Evolutionary conservation across 2,888 invertebrate genomes (phyloP).

Genomic region (Ypsolopha scabrella): DNA sequence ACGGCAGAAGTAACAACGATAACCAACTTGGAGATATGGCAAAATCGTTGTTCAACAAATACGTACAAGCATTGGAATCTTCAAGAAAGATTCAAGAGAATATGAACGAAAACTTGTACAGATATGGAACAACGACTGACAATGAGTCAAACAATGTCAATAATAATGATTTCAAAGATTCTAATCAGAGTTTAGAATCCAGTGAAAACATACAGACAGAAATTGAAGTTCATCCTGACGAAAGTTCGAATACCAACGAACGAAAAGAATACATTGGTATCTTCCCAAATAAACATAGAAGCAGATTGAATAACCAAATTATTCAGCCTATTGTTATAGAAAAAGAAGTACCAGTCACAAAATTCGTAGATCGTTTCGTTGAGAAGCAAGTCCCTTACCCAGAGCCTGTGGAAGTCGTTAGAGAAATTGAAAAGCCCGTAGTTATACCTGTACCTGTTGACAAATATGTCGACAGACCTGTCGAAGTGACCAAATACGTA

Average conservation of each 20-base stretch:
- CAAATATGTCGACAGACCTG: constrained; percentile 65
- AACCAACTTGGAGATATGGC: constrained; percentile 31
- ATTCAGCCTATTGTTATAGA: constrained; percentile 59
- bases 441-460: constrained; percentile 58
- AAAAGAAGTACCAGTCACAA: constrained; percentile 56
- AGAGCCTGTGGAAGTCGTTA: constrained; percentile 39
- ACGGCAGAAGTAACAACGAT: constrained; percentile 38
- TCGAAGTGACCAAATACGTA: constrained; percentile 58
- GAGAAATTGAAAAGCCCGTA: constrained; percentile 50
- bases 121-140: constrained; percentile 39
- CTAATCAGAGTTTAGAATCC: constrained; percentile 33
- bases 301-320: constrained; percentile 26
- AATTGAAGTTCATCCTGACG: constrained; percentile 36
- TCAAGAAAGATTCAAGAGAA: constrained; percentile 42
- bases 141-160: constrained; percentile 29
- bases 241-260: constrained; percentile 21
- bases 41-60: constrained; percentile 41
- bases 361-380: constrained; percentile 51
- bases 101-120: constrained; percentile 31
- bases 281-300: constrained; percentile 17
- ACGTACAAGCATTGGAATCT: constrained; percentile 43
- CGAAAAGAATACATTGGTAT: constrained; percentile 28
- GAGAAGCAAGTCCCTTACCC: constrained; percentile 57
- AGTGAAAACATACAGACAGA: constrained; percentile 42
- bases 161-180: constrained; percentile 20